phyloP scores from a whole-genome alignment of 2,797 vertebrate genomes.

The Distichodus sexfasciatus region DNA sequence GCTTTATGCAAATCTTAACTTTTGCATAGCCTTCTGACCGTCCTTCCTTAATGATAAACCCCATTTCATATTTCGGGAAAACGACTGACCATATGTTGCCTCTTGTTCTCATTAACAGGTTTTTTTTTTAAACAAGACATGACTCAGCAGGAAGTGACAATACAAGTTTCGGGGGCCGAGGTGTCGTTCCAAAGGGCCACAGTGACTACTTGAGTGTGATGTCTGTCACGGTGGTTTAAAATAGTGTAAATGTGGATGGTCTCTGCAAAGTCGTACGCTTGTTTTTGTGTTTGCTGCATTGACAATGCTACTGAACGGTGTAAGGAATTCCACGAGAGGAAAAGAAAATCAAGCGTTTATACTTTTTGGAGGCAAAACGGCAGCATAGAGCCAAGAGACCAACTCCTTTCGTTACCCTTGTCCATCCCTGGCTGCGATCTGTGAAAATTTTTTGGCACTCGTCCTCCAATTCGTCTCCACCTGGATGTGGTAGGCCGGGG shows the following conservation, averaged over 20 bases:
- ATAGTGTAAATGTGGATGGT: neutral
- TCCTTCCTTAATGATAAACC: neutral
- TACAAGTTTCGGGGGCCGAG: conserved; percentile 15
- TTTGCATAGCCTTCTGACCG: conserved; percentile 3
- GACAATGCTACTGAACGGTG: conserved; percentile 11
- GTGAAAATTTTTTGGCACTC: conserved; percentile 50
- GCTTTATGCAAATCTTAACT: conserved; percentile 2
- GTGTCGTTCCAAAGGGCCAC: too few relatives aligned
- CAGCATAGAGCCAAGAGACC: conserved; percentile 39
- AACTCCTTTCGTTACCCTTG: conserved; percentile 47
- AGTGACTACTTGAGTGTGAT: conserved; percentile 9
- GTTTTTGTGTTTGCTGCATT: conserved; percentile 1
- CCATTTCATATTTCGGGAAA: neutral
- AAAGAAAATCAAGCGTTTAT: conserved; percentile 38
- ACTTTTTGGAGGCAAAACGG: conserved; percentile 47
- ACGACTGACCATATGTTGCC: neutral
- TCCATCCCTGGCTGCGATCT: conserved; percentile 45
- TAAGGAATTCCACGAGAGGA: conserved; percentile 15
- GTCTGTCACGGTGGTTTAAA: neutral
- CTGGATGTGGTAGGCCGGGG: conserved; percentile 52
- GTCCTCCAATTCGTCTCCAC: conserved; percentile 59
- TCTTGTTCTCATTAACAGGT: neutral
- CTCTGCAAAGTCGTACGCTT: neutral
- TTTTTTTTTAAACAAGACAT: conserved; percentile 19
- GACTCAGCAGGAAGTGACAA: conserved; percentile 42